Percentiles rank a stretch among this genome's conserved stretches.
Evolutionary conservation across 2,888 invertebrate genomes (phyloP).

Genomic region (Serrognathus titanus): DNA sequence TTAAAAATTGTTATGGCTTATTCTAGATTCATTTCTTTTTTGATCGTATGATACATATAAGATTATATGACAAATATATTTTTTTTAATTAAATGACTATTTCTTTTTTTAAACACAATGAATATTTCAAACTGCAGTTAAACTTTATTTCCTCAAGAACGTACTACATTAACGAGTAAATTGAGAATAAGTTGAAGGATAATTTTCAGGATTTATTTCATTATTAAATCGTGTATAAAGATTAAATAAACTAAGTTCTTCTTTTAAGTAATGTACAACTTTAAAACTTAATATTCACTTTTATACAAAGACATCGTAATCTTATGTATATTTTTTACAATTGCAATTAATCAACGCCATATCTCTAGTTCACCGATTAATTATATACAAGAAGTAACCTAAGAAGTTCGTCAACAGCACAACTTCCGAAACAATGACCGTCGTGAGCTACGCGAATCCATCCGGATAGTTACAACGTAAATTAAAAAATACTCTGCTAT

Average conservation of each 20-base stretch:
- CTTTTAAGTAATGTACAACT: conserved; percentile 14
- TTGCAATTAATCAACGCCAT: conserved; percentile 14
- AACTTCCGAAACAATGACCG: background rate
- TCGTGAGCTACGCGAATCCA: background rate
- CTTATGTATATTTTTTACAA: conserved; percentile 16
- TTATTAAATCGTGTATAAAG: conserved; percentile 19
- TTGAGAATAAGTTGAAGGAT: too few relatives aligned
- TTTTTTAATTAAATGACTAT: too few relatives aligned
- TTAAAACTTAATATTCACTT: conserved; percentile 12
- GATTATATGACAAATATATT: too few relatives aligned
- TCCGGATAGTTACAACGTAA: background rate
- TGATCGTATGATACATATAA: too few relatives aligned
- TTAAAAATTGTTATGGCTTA: too few relatives aligned
- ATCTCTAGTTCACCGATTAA: conserved; percentile 9
- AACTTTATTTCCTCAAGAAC: too few relatives aligned
- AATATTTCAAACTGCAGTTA: too few relatives aligned
- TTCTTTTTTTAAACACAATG: too few relatives aligned
- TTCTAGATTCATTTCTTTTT: too few relatives aligned
- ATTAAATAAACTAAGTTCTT: conserved; percentile 18
- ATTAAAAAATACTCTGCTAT: conserved; percentile 14
- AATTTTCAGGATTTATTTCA: conserved; percentile 8
- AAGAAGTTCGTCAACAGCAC: background rate
- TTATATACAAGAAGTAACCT: background rate
- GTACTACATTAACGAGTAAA: too few relatives aligned
- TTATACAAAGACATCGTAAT: conserved; percentile 16